phyloP scores from a whole-genome alignment of 1,140 invertebrate species.

The Contarinia nasturtii region DNA sequence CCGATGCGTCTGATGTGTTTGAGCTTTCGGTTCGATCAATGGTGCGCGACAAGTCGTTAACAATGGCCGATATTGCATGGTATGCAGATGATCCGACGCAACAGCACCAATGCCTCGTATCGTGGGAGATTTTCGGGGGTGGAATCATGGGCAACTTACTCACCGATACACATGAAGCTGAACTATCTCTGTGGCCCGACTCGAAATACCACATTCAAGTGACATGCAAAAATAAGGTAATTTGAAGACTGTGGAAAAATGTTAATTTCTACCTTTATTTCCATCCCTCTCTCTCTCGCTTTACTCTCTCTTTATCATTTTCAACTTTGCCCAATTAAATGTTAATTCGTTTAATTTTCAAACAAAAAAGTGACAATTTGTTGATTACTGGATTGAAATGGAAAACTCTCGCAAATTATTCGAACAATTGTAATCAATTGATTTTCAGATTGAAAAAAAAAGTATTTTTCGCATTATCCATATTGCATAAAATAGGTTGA shows the following conservation, averaged over 20 bases:
- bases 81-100: constrained; percentile 6
- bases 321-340: no score
- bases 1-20: constrained; percentile 6
- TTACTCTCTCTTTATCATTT: no score
- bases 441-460: no score
- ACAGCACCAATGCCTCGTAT: constrained; percentile 22
- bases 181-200: constrained; percentile 26
- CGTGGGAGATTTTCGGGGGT: constrained; percentile 28
- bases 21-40: constrained; percentile 3
- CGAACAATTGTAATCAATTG: no score
- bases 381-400: no score
- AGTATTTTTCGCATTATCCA: no score
- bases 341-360: no score
- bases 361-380: no score
- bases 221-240: constrained; percentile 7
- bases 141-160: constrained; percentile 29
- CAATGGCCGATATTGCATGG: constrained; percentile 9
- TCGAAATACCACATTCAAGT: constrained; percentile 25
- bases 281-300: no score
- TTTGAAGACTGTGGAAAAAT: background rate
- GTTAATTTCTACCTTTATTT: background rate
- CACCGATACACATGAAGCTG: constrained; percentile 25
- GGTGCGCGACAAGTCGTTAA: constrained; percentile 6
- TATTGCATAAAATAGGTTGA: no score
- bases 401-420: no score